These are phyloP conservation scores for Drosophila pseudotalamancana DNA, from an alignment of 2,888 invertebrate genomes.

Conservation along the genomic window DNA sequence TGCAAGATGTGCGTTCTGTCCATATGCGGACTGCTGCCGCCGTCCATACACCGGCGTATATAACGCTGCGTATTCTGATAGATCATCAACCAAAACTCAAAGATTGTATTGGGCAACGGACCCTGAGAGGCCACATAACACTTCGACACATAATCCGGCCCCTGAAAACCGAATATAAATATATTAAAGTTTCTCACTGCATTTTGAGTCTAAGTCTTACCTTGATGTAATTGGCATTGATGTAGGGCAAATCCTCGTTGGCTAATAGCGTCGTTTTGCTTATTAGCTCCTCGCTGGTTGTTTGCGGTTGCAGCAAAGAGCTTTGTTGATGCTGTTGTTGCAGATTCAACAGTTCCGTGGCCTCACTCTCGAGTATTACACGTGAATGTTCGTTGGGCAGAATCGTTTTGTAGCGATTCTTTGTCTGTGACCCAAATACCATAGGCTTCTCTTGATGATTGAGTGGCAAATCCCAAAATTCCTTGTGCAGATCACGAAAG, in stretches of 20 bases:
- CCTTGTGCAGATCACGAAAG: conserved; percentile 90
- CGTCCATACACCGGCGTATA: conserved; percentile 68
- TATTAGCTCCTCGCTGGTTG: conserved; percentile 25
- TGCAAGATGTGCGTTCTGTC: conserved; percentile 74
- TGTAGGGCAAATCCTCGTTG: conserved; percentile 88
- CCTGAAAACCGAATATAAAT: conserved; percentile 86
- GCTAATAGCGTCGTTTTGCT: conserved; percentile 82
- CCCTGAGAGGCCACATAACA: conserved; percentile 97
- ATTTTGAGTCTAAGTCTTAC: conserved; percentile 84
- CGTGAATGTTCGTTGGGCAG: conserved; percentile 95
- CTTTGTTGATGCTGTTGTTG: conserved; percentile 44
- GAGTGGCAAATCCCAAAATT: conserved; percentile 97
- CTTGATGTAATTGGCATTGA: conserved; percentile 97
- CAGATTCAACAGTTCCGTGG: conserved; percentile 60
- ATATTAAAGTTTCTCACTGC: not conserved
- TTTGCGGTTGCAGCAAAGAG: conserved; percentile 27
- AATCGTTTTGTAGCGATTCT: conserved; percentile 95
- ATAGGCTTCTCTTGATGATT: conserved; percentile 96
- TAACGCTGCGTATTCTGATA: conserved; percentile 85
- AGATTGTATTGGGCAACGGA: conserved; percentile 94
- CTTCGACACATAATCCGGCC: conserved; percentile 93
- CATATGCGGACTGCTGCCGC: conserved; percentile 71
- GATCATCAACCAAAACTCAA: conserved; percentile 96
- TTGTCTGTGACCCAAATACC: conserved; percentile 94
- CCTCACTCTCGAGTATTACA: conserved; percentile 87